These are phyloP conservation scores for Hyla sarda DNA, from an alignment of 2,113 vertebrate genomes.

Conservation along the genomic window DNA sequence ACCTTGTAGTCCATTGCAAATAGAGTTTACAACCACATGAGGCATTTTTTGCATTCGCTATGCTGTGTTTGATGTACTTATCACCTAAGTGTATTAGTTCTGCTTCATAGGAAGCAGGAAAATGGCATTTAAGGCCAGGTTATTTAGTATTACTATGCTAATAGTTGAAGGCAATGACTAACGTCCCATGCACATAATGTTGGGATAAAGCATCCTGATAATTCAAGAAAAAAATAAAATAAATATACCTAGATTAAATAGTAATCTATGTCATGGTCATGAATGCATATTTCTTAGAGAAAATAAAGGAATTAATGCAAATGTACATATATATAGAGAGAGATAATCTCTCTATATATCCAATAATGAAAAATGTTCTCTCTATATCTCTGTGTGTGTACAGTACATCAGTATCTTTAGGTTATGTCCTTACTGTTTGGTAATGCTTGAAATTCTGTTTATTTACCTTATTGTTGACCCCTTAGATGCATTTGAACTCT, in stretches of 20 bases:
- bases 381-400: no score
- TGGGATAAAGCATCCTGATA: neutral
- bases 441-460: no score
- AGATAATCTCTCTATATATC: no score
- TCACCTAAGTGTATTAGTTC: conserved; percentile 73
- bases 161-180: conserved; percentile 12
- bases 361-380: no score
- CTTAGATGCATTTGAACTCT: no score
- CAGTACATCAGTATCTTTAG: no score
- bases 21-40: conserved; percentile 67
- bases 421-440: no score
- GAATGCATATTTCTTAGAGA: no score
- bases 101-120: conserved; percentile 64
- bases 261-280: no score
- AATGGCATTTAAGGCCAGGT: conserved; percentile 61
- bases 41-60: conserved; percentile 69
- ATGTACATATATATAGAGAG: no score
- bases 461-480: no score
- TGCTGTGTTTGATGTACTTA: conserved; percentile 73
- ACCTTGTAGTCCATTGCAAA: conserved; percentile 61
- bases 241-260: neutral
- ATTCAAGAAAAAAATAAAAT: neutral
- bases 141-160: conserved; percentile 59
- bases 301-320: no score
- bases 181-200: conserved; percentile 8